These are phyloP conservation scores for Ursus arctos DNA, from an alignment of 2,113 vertebrate species.

Conservation along the genomic window DNA sequence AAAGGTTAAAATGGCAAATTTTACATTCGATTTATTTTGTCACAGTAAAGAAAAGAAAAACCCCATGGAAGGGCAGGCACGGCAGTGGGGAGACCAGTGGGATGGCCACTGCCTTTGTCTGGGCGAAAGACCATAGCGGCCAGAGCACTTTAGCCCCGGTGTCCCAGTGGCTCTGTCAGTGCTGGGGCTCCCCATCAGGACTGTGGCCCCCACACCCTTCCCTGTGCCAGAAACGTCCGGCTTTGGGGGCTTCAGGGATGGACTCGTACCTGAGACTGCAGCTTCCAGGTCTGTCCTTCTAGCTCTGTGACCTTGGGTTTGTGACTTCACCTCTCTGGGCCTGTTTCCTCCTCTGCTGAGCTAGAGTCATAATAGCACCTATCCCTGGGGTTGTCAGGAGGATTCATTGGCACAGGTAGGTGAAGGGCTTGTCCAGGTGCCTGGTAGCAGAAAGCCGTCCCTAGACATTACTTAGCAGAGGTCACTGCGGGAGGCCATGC, in stretches of 20 bases:
- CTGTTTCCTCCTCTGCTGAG: background rate
- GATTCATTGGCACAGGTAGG: background rate
- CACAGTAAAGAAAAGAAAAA: background rate
- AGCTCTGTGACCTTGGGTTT: background rate
- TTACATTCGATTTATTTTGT: background rate
- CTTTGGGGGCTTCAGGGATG: background rate
- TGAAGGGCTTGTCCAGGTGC: background rate
- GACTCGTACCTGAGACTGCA: background rate
- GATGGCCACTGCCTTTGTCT: background rate
- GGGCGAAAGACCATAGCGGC: fast-evolving
- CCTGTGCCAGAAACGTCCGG: background rate
- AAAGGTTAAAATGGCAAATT: background rate
- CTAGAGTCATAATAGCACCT: background rate
- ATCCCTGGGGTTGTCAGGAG: background rate
- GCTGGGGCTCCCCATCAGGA: background rate
- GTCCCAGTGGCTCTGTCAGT: background rate
- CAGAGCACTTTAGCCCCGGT: background rate
- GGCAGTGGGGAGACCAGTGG: fast-evolving
- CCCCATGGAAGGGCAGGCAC: background rate
- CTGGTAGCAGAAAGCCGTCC: background rate
- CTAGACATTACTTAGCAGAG: fast-evolving
- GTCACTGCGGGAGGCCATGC: background rate
- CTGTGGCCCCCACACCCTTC: background rate
- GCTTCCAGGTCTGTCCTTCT: background rate
- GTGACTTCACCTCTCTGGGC: background rate